Conservation (phyloP, 1,140 invertebrate genomes). For the Musca vetustissima region DNA sequence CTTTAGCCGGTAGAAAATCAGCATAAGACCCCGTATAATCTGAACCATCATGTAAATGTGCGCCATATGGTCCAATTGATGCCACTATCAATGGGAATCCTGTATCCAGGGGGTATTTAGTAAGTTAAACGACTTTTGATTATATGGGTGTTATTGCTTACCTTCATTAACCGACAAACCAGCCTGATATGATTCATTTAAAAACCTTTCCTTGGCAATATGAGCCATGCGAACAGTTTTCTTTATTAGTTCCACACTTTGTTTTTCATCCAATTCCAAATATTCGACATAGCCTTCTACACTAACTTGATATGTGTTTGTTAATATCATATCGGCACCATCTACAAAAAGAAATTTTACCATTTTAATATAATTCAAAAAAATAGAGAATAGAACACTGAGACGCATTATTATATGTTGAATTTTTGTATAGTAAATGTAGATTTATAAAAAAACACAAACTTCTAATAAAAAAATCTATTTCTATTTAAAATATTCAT, state of each 20-base stretch:
- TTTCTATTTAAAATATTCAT: background rate
- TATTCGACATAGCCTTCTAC: constrained; percentile 76
- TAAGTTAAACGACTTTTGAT: no score
- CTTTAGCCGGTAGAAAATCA: constrained; percentile 66
- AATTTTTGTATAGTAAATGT: no score
- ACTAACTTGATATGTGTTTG: constrained; percentile 87
- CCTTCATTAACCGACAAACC: constrained; percentile 38
- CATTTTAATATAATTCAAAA: no score
- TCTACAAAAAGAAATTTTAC: constrained; percentile 63
- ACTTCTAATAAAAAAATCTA: no score
- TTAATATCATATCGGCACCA: constrained; percentile 82
- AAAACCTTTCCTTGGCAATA: constrained; percentile 50
- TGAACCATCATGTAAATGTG: constrained; percentile 82
- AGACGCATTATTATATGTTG: no score
- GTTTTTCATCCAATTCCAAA: constrained; percentile 64
- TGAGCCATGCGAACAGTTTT: constrained; percentile 69
- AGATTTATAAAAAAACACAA: no score
- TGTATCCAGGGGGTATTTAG: no score
- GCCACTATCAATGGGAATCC: constrained; percentile 70
- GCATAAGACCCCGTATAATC: constrained; percentile 88
- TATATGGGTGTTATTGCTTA: no score
- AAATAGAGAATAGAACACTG: no score
- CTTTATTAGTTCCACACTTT: constrained; percentile 70
- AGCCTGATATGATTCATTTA: constrained; percentile 45
- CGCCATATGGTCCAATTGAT: constrained; percentile 89